Conservation (phyloP, 2,888 invertebrate genomes). For the Lasioglossum malachurum region DNA sequence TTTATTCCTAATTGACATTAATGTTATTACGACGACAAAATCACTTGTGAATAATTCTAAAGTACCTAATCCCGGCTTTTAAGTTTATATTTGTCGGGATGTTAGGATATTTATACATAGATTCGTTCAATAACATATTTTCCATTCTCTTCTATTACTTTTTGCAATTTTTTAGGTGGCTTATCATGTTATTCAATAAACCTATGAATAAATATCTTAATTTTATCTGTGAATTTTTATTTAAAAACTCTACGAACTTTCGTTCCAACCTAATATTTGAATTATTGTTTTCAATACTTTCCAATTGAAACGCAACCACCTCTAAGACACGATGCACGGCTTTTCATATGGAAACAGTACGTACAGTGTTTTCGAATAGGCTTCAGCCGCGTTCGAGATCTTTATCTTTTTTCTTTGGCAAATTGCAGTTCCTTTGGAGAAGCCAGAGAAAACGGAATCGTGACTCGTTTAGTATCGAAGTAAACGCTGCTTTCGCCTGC, state of each 20-base stretch:
- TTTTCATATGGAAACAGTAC: not conserved
- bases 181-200: no score
- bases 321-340: not conserved
- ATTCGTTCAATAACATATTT: no score
- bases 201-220: no score
- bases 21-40: not conserved
- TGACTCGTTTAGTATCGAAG: slow-evolving; percentile 13
- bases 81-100: no score
- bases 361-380: not conserved
- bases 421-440: not conserved
- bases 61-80: no score
- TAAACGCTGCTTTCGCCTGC: not conserved
- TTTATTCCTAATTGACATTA: not conserved
- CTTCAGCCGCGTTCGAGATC: not conserved
- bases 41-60: not conserved
- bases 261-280: not conserved
- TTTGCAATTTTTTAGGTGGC: no score
- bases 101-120: no score
- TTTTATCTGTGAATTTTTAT: no score
- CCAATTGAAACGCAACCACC: not conserved
- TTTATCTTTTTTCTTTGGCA: no score
- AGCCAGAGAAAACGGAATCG: not conserved
- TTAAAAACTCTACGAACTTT: no score
- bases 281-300: not conserved
- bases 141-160: no score